Conservation (phyloP, 2,113 vertebrate genomes). For the Mastomys natalensis region DNA sequence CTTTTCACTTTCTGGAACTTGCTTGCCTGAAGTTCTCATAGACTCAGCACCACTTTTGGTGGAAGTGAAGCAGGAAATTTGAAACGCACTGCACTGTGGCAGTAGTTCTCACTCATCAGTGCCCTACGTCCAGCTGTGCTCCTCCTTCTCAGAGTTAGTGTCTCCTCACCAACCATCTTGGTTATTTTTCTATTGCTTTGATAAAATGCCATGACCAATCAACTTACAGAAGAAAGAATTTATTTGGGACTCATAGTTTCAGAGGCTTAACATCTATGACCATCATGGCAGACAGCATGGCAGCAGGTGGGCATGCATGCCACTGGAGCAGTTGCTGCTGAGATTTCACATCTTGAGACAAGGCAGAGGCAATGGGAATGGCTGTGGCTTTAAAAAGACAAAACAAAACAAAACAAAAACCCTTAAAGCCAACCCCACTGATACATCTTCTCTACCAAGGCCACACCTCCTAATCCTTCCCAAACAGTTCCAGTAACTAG, state of each 20-base stretch:
- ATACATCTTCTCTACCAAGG: neutral
- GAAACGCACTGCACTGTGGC: neutral
- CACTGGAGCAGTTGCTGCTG: neutral
- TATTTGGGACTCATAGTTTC: neutral
- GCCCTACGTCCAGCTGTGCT: neutral
- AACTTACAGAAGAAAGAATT: neutral
- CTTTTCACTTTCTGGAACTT: neutral
- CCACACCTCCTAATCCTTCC: neutral
- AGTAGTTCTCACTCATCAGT: neutral
- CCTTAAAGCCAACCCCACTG: neutral
- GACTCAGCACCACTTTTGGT: neutral
- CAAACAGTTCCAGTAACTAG: neutral
- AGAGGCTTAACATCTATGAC: neutral
- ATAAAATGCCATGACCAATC: neutral
- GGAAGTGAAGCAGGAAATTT: neutral
- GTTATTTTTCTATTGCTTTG: no score
- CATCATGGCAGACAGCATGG: neutral
- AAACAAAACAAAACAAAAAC: no score
- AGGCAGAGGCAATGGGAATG: neutral
- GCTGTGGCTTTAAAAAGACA: neutral
- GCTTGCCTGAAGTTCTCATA: neutral
- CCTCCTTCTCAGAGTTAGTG: neutral
- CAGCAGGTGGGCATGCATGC: neutral
- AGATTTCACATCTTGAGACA: neutral
- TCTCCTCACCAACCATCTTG: neutral